Conservation (phyloP, 1,140 invertebrate species). For the Anadara kagoshimensis region DNA sequence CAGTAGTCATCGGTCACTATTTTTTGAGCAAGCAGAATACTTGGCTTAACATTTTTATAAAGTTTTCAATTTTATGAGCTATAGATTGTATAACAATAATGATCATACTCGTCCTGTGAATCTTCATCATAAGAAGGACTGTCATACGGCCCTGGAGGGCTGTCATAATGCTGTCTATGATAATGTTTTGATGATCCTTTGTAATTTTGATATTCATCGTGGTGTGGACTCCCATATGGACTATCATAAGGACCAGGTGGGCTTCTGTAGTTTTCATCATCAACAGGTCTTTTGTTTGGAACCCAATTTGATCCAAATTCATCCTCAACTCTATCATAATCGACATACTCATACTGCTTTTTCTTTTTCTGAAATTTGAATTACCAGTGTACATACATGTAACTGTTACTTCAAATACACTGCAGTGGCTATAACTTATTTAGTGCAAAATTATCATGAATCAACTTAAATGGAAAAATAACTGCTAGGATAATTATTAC, state of each 20-base stretch:
- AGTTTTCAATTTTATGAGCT: neutral
- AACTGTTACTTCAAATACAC: neutral
- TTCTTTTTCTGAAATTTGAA: conserved; percentile 41
- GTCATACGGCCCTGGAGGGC: conserved; percentile 62
- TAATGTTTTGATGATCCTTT: neutral
- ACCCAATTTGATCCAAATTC: conserved; percentile 30
- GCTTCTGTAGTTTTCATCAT: conserved; percentile 31
- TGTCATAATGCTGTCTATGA: conserved; percentile 46
- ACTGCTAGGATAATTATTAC: too few species aligned
- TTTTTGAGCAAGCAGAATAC: too few species aligned
- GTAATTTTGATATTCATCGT: conserved; percentile 11
- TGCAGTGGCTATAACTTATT: neutral
- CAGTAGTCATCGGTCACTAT: too few species aligned
- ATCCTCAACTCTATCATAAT: conserved; percentile 47
- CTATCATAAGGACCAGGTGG: conserved; percentile 37
- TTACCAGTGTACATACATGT: neutral
- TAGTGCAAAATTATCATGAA: neutral
- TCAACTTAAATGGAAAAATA: too few species aligned
- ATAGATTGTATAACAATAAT: conserved; percentile 26
- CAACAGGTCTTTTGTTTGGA: neutral
- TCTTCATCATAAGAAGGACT: conserved; percentile 67
- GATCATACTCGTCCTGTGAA: conserved; percentile 67
- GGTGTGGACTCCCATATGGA: conserved; percentile 26
- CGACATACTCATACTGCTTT: conserved; percentile 47
- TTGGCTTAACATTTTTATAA: too few species aligned